Evolutionary conservation across 2,888 invertebrate genomes (phyloP).

Genomic region (Megamerina dolium): DNA sequence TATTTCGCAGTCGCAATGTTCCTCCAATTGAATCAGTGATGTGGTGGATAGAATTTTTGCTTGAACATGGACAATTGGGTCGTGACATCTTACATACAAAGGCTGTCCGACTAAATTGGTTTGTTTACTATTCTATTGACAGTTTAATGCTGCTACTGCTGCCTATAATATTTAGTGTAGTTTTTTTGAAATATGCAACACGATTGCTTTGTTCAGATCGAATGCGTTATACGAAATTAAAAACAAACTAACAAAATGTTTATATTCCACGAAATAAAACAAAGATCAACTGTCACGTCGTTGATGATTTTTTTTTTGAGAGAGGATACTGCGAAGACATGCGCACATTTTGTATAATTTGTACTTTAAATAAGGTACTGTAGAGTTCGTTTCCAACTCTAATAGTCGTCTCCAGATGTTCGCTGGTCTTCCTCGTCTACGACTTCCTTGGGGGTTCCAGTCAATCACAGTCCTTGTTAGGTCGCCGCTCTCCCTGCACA

Average conservation of each 20-base stretch:
- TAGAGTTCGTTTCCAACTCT: too few species aligned
- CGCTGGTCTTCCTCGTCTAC: too few species aligned
- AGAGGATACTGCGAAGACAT: too few species aligned
- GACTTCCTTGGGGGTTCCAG: too few species aligned
- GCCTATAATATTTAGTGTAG: not conserved
- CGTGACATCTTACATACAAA: slow-evolving; percentile 33
- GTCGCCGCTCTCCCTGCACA: too few species aligned
- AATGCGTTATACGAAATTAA: not conserved
- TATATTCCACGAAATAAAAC: too few species aligned
- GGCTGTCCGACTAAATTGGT: slow-evolving; percentile 39
- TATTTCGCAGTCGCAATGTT: slow-evolving; percentile 54
- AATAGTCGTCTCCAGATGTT: too few species aligned
- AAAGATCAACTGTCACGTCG: too few species aligned
- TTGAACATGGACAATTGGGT: slow-evolving; percentile 33
- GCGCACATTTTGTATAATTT: too few species aligned
- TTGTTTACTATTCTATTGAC: slow-evolving; percentile 45
- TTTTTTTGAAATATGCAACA: not conserved
- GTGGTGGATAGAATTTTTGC: slow-evolving; percentile 57
- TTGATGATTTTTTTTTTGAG: too few species aligned
- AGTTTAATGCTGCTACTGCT: slow-evolving; percentile 24
- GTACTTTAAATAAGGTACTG: too few species aligned
- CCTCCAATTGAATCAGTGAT: slow-evolving; percentile 54
- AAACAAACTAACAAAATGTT: not conserved
- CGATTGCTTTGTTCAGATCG: not conserved
- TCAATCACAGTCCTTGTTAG: too few species aligned